Base-by-base conservation (phyloP, 2,888 invertebrate species). In the Tetranychus truncatus region DNA sequence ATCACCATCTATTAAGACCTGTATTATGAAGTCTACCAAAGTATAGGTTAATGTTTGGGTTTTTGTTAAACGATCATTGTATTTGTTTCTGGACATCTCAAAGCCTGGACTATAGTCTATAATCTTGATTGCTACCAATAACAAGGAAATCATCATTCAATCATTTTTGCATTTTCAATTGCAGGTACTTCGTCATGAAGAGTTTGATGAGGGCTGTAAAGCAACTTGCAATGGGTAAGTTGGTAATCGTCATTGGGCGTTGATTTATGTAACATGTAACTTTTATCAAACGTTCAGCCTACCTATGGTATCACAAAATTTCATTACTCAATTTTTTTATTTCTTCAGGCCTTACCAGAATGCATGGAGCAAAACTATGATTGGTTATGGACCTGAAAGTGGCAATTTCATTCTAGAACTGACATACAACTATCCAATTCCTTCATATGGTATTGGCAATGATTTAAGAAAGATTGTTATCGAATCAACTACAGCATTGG, bases 341-440 rank as follows among this genome's bases (percentile, higher is more conserved):
- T 95, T 95, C n/a, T 95, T 95, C 0, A 72, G 72, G 24, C 74
- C 67, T 20, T 97, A 96, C 81, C 92, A 91, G 80, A 95, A 94
- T 80, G 89, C 92, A 79, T 99, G 99, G 99, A 95, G 95, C 82
- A 99, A 99, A 85, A 96, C 97, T 0, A 99, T 99, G 97, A 87
- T 97, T 72, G 99, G 97, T 1, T 99, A 95, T 84, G 97, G 97
- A 0, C 89, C 91, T 0, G 99, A 99, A 84, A 91, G 93, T 80
- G 86, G 87, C 74, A 91, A 97, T 84, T 99, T 97, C 85, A 97
- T 94, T 1, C 86, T 96, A 34, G 97, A 99, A 82, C 85, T 99
- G 71, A 97, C 97, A 15, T 99, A 97, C 83, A 99, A 99, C 83
- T 99, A 99, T 82, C 93, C 93, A 34, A 88, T 97, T 34, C 89